Conservation (phyloP, 2,113 vertebrate genomes). For the Chiloscyllium plagiosum region DNA sequence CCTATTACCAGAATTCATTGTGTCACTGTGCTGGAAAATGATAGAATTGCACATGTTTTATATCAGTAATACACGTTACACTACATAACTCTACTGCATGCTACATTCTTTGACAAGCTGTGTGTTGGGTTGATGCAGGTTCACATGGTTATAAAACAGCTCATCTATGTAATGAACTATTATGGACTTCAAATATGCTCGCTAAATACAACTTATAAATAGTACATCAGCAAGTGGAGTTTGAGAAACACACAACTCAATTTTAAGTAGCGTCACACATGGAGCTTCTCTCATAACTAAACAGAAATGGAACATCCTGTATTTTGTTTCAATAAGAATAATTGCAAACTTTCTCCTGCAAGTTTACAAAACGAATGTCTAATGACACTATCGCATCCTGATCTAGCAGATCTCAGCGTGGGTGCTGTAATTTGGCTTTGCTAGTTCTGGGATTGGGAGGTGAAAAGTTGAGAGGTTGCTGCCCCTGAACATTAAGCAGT, state of each 20-base stretch:
- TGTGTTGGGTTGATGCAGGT: background rate
- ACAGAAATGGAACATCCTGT: background rate
- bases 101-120: background rate
- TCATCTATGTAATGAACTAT: background rate
- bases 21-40: background rate
- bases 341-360: background rate
- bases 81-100: background rate
- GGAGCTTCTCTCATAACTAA: background rate
- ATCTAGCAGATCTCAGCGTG: too few relatives aligned
- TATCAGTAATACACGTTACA: background rate
- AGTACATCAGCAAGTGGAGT: background rate
- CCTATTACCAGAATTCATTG: background rate
- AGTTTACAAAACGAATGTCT: background rate
- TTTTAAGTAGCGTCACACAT: background rate
- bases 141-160: background rate
- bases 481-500: background rate
- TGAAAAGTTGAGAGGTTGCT: background rate
- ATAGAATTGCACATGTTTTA: background rate
- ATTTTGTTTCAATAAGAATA: background rate
- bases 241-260: background rate
- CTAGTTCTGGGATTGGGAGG: background rate
- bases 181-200: background rate
- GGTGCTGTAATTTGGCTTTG: background rate
- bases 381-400: background rate
- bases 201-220: background rate